phyloP scores from a whole-genome alignment of 2,797 vertebrate species.

The Galago senegalensis region DNA sequence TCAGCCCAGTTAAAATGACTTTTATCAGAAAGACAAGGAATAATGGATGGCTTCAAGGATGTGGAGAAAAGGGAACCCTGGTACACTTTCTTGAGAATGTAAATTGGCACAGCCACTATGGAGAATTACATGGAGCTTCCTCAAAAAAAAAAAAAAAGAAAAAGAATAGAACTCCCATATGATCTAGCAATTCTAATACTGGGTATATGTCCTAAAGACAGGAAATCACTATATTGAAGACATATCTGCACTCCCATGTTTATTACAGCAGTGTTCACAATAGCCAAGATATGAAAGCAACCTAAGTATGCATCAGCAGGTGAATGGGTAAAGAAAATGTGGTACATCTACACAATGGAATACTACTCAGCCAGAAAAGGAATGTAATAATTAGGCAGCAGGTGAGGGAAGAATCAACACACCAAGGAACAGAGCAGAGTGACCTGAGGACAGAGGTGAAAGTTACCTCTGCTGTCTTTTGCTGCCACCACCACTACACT shows the following conservation, averaged over 20 bases:
- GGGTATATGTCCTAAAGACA: neutral
- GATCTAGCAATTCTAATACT: neutral
- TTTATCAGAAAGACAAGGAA: neutral
- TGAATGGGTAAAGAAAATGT: neutral
- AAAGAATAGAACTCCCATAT: neutral
- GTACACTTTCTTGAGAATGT: neutral
- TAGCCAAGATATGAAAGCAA: neutral
- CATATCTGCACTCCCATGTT: neutral
- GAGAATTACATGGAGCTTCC: neutral
- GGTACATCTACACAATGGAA: neutral
- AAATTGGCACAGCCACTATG: neutral
- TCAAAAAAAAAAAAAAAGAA: neutral
- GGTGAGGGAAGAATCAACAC: slow-evolving; percentile 96
- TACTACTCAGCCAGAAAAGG: neutral
- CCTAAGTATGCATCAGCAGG: neutral
- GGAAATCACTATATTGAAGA: neutral
- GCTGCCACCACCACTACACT: slow-evolving; percentile 83
- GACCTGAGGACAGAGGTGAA: slow-evolving; percentile 88
- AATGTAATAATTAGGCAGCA: slow-evolving; percentile 94
- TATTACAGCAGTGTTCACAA: neutral
- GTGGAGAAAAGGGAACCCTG: neutral
- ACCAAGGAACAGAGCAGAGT: slow-evolving; percentile 89
- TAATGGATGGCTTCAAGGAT: neutral
- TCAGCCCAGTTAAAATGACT: neutral
- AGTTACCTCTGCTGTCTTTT: slow-evolving; percentile 85